Percentiles rank a stretch among this genome's conserved stretches.
Evolutionary conservation across 2,797 vertebrate species (phyloP).

Genomic region (Platalea minor): DNA sequence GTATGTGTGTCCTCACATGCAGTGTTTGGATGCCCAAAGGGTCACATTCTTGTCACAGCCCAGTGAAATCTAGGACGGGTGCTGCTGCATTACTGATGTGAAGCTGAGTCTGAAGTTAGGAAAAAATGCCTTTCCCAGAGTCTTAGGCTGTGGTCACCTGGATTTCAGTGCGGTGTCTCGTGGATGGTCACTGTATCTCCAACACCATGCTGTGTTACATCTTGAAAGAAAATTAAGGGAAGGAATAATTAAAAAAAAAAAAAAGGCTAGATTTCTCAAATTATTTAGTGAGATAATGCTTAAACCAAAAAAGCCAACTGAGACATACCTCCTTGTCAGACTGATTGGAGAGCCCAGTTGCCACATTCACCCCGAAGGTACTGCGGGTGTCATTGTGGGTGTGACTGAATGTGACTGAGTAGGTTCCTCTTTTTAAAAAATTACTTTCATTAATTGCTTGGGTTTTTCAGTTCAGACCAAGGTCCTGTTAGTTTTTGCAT

Average conservation of each 20-base stretch:
- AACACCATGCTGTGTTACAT: not conserved
- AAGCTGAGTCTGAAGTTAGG: not conserved
- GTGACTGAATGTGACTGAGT: not conserved
- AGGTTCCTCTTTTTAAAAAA: not conserved
- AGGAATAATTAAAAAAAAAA: not conserved
- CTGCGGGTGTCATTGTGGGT: not conserved
- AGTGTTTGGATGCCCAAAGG: not conserved
- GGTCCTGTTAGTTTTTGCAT: not conserved
- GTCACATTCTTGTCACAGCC: not conserved
- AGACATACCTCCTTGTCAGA: not conserved
- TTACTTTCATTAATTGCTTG: not conserved
- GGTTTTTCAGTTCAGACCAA: not conserved
- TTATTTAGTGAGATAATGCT: not conserved
- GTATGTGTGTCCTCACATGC: accelerated
- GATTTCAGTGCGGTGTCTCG: not conserved
- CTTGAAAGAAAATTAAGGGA: not conserved
- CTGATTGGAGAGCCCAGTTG: not conserved
- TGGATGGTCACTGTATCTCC: not conserved
- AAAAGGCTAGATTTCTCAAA: not conserved
- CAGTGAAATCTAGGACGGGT: not conserved
- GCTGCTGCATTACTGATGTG: accelerated
- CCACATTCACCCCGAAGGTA: accelerated
- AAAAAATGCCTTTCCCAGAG: not conserved
- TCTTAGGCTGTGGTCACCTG: not conserved
- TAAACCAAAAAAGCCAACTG: not conserved